phyloP scores from a whole-genome alignment of 37 sponge, comb jelly and placozoan genomes.

The Oopsacas minuta region DNA sequence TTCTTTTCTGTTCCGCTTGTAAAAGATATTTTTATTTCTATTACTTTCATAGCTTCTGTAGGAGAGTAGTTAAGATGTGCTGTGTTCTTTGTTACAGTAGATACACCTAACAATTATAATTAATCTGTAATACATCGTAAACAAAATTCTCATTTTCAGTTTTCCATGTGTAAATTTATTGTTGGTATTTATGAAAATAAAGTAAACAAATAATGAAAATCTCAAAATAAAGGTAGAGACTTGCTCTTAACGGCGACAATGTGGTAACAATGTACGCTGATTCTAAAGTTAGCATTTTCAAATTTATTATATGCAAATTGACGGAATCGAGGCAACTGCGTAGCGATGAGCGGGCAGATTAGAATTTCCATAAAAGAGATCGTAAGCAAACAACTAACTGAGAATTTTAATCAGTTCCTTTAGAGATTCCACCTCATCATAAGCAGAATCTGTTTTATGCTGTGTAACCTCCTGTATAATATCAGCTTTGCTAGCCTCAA shows the following conservation, averaged over 20 bases:
- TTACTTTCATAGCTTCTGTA: not conserved
- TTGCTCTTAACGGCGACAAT: no score
- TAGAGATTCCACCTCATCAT: not conserved
- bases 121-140: not conserved
- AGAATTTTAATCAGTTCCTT: not conserved
- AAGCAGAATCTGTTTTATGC: not conserved
- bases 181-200: no score
- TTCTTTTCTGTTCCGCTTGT: not conserved
- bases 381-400: not conserved
- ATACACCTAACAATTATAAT: not conserved
- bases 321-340: no score
- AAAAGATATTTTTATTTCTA: slow-evolving; percentile 1
- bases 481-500: not conserved
- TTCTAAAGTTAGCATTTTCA: no score
- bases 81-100: not conserved
- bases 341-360: no score
- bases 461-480: not conserved
- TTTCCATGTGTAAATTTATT: no score
- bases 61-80: slow-evolving; percentile 12
- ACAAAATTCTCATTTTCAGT: no score
- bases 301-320: no score
- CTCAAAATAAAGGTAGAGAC: no score
- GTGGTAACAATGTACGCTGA: no score
- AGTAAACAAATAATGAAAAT: no score
- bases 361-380: no score